Conservation (phyloP, 2,888 invertebrate species). For the Ecliptopera silaceata region DNA sequence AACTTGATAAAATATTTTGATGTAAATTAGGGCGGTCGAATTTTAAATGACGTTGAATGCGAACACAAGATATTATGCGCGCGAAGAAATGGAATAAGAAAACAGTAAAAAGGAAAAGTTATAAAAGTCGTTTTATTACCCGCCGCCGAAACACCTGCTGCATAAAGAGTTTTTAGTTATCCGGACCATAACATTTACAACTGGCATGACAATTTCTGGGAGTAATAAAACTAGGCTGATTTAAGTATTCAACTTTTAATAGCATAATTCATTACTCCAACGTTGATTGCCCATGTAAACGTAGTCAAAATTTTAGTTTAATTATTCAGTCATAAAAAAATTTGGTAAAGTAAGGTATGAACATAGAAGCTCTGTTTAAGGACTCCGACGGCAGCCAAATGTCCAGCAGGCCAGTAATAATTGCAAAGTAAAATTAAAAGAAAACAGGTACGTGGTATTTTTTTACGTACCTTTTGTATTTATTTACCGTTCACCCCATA, state of each 20-base stretch:
- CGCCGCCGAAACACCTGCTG: slow-evolving; percentile 65
- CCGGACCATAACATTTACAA: slow-evolving; percentile 43
- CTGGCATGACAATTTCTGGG: slow-evolving; percentile 16
- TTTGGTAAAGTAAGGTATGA: too few relatives aligned
- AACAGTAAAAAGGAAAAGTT: slow-evolving; percentile 63
- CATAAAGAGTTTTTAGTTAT: slow-evolving; percentile 67
- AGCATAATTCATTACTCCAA: neutral
- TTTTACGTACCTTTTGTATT: slow-evolving; percentile 26
- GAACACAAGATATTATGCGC: slow-evolving; percentile 46
- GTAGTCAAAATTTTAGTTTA: neutral
- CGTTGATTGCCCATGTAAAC: neutral
- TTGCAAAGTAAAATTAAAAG: too few relatives aligned
- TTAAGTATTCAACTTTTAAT: slow-evolving; percentile 2
- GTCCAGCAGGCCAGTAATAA: too few relatives aligned
- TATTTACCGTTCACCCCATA: slow-evolving; percentile 27
- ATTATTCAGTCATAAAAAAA: too few relatives aligned
- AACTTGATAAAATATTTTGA: slow-evolving; percentile 16
- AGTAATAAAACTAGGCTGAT: neutral
- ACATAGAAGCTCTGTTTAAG: too few relatives aligned
- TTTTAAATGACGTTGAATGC: slow-evolving; percentile 33
- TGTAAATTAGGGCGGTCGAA: slow-evolving; percentile 27
- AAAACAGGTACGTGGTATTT: neutral
- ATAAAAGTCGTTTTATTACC: slow-evolving; percentile 71
- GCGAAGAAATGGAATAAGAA: slow-evolving; percentile 53
- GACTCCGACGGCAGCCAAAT: too few relatives aligned